Base-by-base conservation (phyloP, 92 coral and sea anemone species). In the Epizoanthus stellaris region DNA sequence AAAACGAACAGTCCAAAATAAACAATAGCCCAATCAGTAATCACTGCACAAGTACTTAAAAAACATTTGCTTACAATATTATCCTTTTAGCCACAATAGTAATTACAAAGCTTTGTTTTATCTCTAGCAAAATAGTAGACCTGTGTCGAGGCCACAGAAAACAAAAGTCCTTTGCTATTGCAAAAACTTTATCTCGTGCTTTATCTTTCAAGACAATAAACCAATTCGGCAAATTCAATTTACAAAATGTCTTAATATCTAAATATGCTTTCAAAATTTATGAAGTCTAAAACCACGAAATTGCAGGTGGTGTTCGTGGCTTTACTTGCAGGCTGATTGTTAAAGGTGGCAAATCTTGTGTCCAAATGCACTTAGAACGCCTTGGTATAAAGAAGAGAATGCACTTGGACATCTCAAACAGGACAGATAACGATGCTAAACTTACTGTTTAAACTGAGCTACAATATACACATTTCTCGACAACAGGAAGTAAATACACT, bases 21-120 rank as follows among this genome's bases (percentile, higher is more conserved):
- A n/a, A n/a, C 83, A 79, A 79, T 79, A 43, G 72, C 20, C 16
- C 17, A 64, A 79, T 79, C 83, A 79, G n/a, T n/a, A n/a, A n/a
- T n/a, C n/a, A n/a, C 72, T 12, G 72, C 42, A 45, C 7, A 79
- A 61, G 20, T 70, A 61, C 83, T 79, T 79, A 79, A 8, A 59
- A 63, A 39, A 61, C 71, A 61, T 42, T 79, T 79, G 72, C 83
- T 63, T 63, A 63, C 72, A 79, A 43, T 61, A 40, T 67, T 45
- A 79, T 79, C 65, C 72, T 30, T 52, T 61, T 67, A 45, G 45
- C 30, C 58, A 63, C 72, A 79, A 79, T 4, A 63, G 71, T 39
- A 79, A 61, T 79, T 79, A 47, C 72, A 79, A 14, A 6, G 59
- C 56, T 77, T 77, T 77, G 70, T 77, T 17, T 38, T 77, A 66